Base-by-base conservation (phyloP, 2,113 vertebrate species). In the Pomatorhinus ruficollis region DNA sequence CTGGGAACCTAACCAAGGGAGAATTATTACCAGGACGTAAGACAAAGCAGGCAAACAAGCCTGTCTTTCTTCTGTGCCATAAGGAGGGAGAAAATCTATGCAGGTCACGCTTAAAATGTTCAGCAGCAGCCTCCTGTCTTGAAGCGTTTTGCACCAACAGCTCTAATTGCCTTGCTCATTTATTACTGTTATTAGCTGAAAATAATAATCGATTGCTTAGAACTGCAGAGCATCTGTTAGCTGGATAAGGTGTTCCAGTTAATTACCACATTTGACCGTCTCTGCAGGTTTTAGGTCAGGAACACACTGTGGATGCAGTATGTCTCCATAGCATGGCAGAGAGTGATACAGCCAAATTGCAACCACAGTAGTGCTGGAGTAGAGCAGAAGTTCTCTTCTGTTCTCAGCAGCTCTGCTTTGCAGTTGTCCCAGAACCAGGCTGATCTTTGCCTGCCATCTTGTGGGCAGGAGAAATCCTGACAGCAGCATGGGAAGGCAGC, bases 391-490 rank as follows among this genome's bases (percentile, higher is more conserved):
- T 39, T 44, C 44, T 96, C 88, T 84, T 77, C 91, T 81, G 57
- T 42, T 72, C 81, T 79, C 61, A 28, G 87, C 64, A 37, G 87
- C 70, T 92, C 77, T 84, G 84, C 68, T 85, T 52, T 90, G 80
- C 49, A 35, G 7, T 19, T 65, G 45, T 88, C 83, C 90, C 75
- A 83, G 77, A 92, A 71, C 49, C 87, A 93, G 82, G 16, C 83
- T 95, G 93, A 94, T 96, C 95, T 95, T 89, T 84, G 96, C 92
- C 96, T 98, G 98, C 98, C 98, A 98, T 96, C 98, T 98, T 94
- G 97, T 98, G 98, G 98, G 69, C 61, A 75, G 66, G 40, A 95
- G 45, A 84, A 90, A 79, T 69, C 56, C 56, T 86, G 49, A 80
- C 93, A 83, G 50, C 39, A 65, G 50, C 31, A 11, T 3, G 1